Conservation (phyloP, 1,140 invertebrate species). For the Papilio xuthus region DNA sequence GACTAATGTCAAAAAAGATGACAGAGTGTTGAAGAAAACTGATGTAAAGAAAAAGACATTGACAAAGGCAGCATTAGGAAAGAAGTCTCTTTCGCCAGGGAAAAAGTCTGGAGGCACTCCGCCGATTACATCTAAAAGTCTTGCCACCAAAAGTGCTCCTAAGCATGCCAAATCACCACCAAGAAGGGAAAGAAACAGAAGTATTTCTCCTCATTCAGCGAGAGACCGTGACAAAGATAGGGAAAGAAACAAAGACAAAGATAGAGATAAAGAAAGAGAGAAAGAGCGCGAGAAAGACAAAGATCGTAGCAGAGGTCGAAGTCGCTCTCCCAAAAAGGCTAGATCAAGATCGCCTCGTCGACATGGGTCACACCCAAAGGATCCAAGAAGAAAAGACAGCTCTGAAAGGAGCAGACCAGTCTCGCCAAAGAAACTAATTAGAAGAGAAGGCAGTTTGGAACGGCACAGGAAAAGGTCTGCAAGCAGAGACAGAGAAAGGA, state of each 20-base stretch:
- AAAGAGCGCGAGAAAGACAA: conserved; percentile 74
- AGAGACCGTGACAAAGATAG: conserved; percentile 77
- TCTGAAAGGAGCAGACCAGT: conserved; percentile 77
- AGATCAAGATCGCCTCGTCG: conserved; percentile 73
- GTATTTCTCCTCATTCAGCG: conserved; percentile 67
- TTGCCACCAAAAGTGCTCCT: conserved; percentile 62
- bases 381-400: conserved; percentile 77
- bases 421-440: conserved; percentile 75
- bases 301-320: conserved; percentile 68
- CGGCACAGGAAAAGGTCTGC: conserved; percentile 73
- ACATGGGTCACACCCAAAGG: conserved; percentile 74
- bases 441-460: conserved; percentile 74
- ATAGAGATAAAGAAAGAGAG: conserved; percentile 71
- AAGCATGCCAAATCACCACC: conserved; percentile 78
- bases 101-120: conserved; percentile 80
- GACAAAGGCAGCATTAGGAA: conserved; percentile 65
- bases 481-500: conserved; percentile 73
- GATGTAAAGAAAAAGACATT: conserved; percentile 69
- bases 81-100: conserved; percentile 78
- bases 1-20: conserved; percentile 72
- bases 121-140: conserved; percentile 76
- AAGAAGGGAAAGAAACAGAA: conserved; percentile 75
- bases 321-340: conserved; percentile 73
- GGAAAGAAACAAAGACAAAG: conserved; percentile 69
- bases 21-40: conserved; percentile 70